Base-by-base conservation (phyloP, 2,113 vertebrate genomes). In the Dicrurus megarhynchus region DNA sequence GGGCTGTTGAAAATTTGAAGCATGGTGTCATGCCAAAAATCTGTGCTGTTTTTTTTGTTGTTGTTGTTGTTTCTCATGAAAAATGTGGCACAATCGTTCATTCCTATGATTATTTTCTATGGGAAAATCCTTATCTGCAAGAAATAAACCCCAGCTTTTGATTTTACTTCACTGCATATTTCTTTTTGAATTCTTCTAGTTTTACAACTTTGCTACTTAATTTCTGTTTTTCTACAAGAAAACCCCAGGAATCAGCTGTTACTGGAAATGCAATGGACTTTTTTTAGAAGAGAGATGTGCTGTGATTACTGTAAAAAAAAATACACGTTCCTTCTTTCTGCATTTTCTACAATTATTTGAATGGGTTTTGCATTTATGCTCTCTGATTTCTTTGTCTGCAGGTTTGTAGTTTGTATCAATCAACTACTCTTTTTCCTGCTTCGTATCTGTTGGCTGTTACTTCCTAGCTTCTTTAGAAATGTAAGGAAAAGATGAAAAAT, bases 11-110 rank as follows among this genome's bases (percentile, higher is more conserved):
- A 97, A 98, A 92, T 91, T 52, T 67, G 69, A 84, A 75, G 94
- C 10, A 44, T 87, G 52, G 50, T 19, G 60, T 65, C 86, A 95
- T 89, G 97, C 96, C 97, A 97, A 94, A 97, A 97, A 95, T 95
- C 89, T 96, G 87, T 86, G 83, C 95, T 91, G 84, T 94, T 75
- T 53, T 9, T 16, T 90, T 78, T 33, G 15, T 93, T 87, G 77
- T 85, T 90, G 22, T 17, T 59, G n/a, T 60, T 92, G 59, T 91
- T 96, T 95, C 71, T 84, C 42, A 20, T 35, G 73, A 84, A 83
- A 95, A 85, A 59, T 44, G 47, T 49, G 83, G 64, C 70, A 79
- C 4, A 19, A 65, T 42, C 73, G 87, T 93, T 56, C 23, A 57
- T 56, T 84, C 77, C 80, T 81, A n/a, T 23, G 2, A 11, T 74